Conservation (phyloP, 2,888 invertebrate species). For the Laspeyria flexula region DNA sequence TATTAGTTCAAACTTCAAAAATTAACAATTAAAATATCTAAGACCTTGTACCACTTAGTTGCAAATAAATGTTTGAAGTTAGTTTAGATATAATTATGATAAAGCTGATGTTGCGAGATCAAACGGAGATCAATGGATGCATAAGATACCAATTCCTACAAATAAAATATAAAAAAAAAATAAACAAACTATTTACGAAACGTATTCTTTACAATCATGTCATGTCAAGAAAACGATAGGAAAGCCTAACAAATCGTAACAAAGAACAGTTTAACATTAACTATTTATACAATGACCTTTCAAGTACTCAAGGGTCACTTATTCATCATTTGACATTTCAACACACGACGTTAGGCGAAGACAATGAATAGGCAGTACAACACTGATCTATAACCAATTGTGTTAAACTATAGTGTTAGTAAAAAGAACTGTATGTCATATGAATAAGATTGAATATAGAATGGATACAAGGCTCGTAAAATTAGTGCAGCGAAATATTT, state of each 20-base stretch:
- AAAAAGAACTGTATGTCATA: neutral
- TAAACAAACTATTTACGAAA: no score
- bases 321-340: constrained; percentile 40
- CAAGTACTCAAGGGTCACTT: constrained; percentile 31
- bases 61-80: no score
- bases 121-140: no score
- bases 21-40: no score
- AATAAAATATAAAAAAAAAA: no score
- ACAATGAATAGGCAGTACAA: constrained; percentile 47
- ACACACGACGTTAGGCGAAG: constrained; percentile 36
- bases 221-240: neutral
- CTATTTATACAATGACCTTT: constrained; percentile 39
- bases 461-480: constrained; percentile 18
- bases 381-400: constrained; percentile 19
- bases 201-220: no score
- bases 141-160: no score
- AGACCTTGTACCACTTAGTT: no score
- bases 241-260: constrained; percentile 1
- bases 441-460: constrained; percentile 11
- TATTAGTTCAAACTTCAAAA: no score
- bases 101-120: no score
- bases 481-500: constrained; percentile 38
- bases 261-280: constrained; percentile 19
- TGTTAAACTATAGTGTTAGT: neutral
- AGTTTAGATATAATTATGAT: no score